A percentile compares a stretch with the other conserved stretches of the same genome.
Evolutionary conservation across 2,113 vertebrate genomes (phyloP).

Genomic region (Mus spicilegus): DNA sequence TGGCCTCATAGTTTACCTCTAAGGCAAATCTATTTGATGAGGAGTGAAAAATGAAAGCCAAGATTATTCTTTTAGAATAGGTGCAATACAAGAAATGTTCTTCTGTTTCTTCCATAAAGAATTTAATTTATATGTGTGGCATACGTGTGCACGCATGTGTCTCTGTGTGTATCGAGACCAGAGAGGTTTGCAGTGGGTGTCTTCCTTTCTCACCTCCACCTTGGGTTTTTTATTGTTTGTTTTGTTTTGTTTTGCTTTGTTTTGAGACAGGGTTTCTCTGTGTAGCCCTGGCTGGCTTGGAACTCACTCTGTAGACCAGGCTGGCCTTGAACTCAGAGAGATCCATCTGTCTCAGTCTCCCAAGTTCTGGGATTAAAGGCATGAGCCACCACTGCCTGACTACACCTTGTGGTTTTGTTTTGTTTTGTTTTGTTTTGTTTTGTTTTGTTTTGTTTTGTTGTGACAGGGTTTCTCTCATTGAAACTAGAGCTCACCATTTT

Average conservation of each 20-base stretch:
- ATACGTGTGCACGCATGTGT: background rate
- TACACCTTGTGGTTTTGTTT: background rate
- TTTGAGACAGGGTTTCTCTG: background rate
- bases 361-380: background rate
- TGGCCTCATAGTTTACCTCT: slow-evolving; percentile 42
- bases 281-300: background rate
- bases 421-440: background rate
- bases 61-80: slow-evolving; percentile 18
- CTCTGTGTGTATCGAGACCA: background rate
- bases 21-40: slow-evolving; percentile 27
- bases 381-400: background rate
- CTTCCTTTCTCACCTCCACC: background rate
- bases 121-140: background rate
- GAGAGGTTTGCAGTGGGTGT: background rate
- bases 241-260: background rate
- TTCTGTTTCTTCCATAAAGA: background rate
- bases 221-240: background rate
- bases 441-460: background rate
- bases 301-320: background rate
- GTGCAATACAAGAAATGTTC: background rate
- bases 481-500: background rate
- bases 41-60: slow-evolving; percentile 31
- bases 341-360: background rate
- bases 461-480: background rate
- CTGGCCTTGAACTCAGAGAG: background rate